Evolutionary conservation across 2,113 vertebrate species (phyloP).

Genomic region (Podilymbus podiceps): DNA sequence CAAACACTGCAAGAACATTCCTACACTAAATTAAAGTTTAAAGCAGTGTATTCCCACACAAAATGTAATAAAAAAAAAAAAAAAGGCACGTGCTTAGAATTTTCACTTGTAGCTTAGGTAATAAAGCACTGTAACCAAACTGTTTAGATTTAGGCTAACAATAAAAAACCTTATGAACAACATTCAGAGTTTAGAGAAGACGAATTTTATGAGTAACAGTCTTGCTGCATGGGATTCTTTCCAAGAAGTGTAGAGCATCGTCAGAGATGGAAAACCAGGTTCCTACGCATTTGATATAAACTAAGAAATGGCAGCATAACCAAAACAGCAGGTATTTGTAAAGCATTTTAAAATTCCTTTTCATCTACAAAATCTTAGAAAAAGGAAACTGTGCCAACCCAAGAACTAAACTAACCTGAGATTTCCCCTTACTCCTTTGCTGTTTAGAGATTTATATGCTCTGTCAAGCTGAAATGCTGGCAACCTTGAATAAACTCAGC

Average conservation of each 20-base stretch:
- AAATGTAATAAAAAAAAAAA: not conserved
- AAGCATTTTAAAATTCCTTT: not conserved
- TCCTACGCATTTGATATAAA: not conserved
- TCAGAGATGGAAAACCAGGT: not conserved
- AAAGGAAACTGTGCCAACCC: not conserved
- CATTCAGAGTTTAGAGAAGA: not conserved
- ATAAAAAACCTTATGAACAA: slow-evolving; percentile 1
- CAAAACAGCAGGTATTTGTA: not conserved
- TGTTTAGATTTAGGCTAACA: slow-evolving; percentile 10
- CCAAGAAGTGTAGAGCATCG: not conserved
- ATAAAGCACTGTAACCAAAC: not conserved
- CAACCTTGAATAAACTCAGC: slow-evolving; percentile 40
- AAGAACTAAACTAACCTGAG: slow-evolving; percentile 14
- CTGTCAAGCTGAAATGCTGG: slow-evolving; percentile 17
- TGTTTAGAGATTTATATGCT: slow-evolving; percentile 10
- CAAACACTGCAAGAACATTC: not conserved
- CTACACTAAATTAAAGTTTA: slow-evolving; percentile 2
- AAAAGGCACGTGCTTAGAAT: slow-evolving; percentile 20
- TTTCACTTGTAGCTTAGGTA: slow-evolving; percentile 23
- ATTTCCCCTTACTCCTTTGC: slow-evolving; percentile 19
- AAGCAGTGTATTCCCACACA: not conserved
- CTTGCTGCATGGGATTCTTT: not conserved
- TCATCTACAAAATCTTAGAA: not conserved
- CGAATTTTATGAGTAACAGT: slow-evolving; percentile 10
- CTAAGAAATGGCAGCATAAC: not conserved